Conservation (phyloP, 1,140 invertebrate genomes). For the Penaeus japonicus region DNA sequence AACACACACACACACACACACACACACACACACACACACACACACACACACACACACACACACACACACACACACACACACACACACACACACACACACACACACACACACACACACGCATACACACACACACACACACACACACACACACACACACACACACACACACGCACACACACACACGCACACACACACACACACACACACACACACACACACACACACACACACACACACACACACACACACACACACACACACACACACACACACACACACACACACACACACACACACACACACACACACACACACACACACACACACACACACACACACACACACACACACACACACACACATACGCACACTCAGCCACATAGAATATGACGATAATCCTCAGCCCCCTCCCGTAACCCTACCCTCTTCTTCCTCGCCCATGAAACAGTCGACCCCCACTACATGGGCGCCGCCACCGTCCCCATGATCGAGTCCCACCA, state of each 20-base stretch:
- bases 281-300: not conserved
- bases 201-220: not conserved
- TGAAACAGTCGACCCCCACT: slow-evolving; percentile 59
- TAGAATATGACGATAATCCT: not conserved
- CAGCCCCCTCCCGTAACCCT: not conserved
- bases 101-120: not conserved
- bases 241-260: not conserved
- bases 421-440: not conserved
- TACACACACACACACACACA: not conserved
- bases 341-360: not conserved
- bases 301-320: not conserved
- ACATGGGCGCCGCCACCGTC: slow-evolving; percentile 40
- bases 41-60: too few relatives aligned
- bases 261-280: not conserved
- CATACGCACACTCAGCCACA: not conserved
- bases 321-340: not conserved
- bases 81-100: not conserved
- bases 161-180: not conserved
- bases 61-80: not conserved
- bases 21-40: too few relatives aligned
- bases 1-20: too few relatives aligned
- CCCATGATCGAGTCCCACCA: slow-evolving; percentile 72
- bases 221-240: not conserved
- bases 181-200: not conserved
- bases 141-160: not conserved